Evolutionary conservation across 1,140 invertebrate genomes (phyloP).

Genomic region (Aphelenchoides fujianensis): DNA sequence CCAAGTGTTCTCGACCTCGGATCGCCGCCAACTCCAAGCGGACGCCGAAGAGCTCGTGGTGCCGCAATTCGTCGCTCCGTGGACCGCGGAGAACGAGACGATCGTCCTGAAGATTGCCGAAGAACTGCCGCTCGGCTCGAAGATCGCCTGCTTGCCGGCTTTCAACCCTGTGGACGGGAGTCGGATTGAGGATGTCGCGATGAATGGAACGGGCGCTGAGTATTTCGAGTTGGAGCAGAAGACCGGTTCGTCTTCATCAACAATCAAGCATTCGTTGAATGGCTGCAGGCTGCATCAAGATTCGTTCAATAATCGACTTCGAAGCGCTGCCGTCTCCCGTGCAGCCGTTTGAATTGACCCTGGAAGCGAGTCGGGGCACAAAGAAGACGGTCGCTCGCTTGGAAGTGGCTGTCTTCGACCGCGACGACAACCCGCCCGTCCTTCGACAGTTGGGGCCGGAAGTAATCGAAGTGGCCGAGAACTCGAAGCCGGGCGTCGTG

Average conservation of each 20-base stretch:
- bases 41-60: conserved; percentile 4
- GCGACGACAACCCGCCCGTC: conserved; percentile 30
- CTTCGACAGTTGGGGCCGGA: conserved; percentile 2
- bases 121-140: conserved; percentile 20
- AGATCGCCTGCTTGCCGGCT: conserved; percentile 18
- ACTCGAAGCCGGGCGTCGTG: conserved; percentile 14
- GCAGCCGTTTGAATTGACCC: background rate
- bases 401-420: conserved; percentile 23
- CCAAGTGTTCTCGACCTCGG: background rate
- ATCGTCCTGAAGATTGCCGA: conserved; percentile 26
- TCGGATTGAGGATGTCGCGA: background rate
- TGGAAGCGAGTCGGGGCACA: background rate
- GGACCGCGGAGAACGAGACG: conserved; percentile 8
- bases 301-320: conserved; percentile 22
- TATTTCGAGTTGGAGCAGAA: conserved; percentile 18
- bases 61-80: conserved; percentile 26
- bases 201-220: conserved; percentile 2
- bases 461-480: conserved; percentile 26
- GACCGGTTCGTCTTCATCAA: too few relatives aligned
- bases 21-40: background rate
- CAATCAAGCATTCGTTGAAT: background rate
- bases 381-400: conserved; percentile 18
- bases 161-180: conserved; percentile 25
- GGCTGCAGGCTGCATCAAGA: conserved; percentile 15
- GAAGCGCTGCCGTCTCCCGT: conserved; percentile 9